Evolutionary conservation across 2,888 invertebrate genomes (phyloP).

Genomic region (Oscheius sp.): DNA sequence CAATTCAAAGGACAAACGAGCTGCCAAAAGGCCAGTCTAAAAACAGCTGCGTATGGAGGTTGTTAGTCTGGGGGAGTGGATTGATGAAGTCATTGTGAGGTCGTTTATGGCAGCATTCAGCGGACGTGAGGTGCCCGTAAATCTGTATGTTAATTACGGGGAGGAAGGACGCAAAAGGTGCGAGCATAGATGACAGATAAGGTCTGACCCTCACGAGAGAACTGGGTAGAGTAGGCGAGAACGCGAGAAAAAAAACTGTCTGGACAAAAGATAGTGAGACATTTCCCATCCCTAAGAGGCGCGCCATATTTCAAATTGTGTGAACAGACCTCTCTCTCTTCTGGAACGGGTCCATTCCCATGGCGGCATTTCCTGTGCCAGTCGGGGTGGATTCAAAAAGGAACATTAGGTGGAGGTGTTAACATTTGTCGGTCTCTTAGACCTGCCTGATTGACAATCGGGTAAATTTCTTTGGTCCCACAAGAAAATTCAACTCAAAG

Average conservation of each 20-base stretch:
- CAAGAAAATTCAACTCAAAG: slow-evolving; percentile 14
- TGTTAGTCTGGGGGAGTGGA: neutral
- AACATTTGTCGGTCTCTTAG: neutral
- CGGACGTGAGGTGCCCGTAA: slow-evolving; percentile 30
- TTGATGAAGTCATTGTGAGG: slow-evolving; percentile 34
- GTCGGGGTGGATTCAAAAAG: too few species aligned
- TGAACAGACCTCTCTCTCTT: neutral
- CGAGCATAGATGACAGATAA: slow-evolving; percentile 32
- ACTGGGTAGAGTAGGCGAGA: slow-evolving; percentile 4
- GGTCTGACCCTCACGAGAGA: slow-evolving; percentile 35
- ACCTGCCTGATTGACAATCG: neutral
- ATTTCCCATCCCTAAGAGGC: neutral
- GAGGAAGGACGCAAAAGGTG: slow-evolving; percentile 37
- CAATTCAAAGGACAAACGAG: slow-evolving; percentile 21
- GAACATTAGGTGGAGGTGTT: too few species aligned
- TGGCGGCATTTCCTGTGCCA: too few species aligned
- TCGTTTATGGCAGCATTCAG: slow-evolving; percentile 24
- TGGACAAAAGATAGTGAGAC: neutral
- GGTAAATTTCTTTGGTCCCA: slow-evolving; percentile 12
- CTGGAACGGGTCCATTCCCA: neutral
- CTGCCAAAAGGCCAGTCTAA: slow-evolving; percentile 2
- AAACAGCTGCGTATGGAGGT: slow-evolving; percentile 20
- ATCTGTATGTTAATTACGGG: slow-evolving; percentile 38
- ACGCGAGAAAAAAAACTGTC: too few species aligned
- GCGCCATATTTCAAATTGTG: neutral